Percentiles rank a stretch among this genome's conserved stretches.
Evolutionary conservation across 2,888 invertebrate genomes (phyloP).

Genomic region (Metacarcinus magister): DNA sequence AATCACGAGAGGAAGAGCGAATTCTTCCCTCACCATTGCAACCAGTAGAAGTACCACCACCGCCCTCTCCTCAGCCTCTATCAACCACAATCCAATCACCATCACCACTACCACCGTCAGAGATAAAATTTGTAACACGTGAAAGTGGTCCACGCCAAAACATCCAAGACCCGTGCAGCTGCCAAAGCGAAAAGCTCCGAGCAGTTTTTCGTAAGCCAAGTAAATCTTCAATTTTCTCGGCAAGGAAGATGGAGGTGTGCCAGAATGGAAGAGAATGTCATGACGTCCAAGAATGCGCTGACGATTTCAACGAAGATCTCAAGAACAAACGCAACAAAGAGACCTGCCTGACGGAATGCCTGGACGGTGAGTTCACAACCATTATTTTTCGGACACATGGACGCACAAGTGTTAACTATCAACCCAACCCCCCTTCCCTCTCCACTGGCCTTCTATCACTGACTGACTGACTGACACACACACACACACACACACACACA

Average conservation of each 20-base stretch:
- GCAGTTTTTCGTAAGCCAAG: neutral
- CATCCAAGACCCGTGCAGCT: constrained; percentile 42
- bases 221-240: neutral
- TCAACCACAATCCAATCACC: neutral
- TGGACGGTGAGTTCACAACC: constrained; percentile 59
- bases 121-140: neutral
- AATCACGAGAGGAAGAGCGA: neutral
- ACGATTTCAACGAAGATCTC: neutral
- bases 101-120: neutral
- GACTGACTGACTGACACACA: too few species aligned
- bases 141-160: neutral
- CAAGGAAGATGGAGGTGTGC: constrained; percentile 60
- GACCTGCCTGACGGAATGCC: constrained; percentile 55
- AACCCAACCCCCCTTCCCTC: too few species aligned
- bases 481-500: too few species aligned
- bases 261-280: constrained; percentile 27
- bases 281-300: neutral
- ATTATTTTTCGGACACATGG: too few species aligned
- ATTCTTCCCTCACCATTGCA: neutral
- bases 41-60: neutral
- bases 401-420: too few species aligned
- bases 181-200: constrained; percentile 57
- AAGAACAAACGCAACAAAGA: constrained; percentile 36
- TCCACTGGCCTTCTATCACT: too few species aligned
- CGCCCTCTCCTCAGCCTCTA: neutral